These are phyloP conservation scores for Eristalis tenax DNA, from an alignment of 2,888 invertebrate genomes.

Conservation along the genomic window DNA sequence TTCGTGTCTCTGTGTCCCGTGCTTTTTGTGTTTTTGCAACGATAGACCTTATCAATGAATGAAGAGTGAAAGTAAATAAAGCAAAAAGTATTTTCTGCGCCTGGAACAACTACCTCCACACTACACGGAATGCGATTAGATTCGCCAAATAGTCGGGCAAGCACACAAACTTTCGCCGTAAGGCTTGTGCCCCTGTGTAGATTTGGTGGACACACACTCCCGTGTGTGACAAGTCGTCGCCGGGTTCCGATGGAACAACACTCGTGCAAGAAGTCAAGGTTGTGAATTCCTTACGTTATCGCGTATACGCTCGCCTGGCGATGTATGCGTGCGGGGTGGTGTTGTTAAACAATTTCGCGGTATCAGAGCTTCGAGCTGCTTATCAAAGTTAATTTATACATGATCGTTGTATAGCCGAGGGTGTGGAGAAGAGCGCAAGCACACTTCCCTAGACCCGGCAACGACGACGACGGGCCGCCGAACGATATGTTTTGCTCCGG, in stretches of 20 bases:
- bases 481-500: neutral
- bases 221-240: neutral
- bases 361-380: constrained; percentile 23
- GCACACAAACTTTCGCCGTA: neutral
- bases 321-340: constrained; percentile 17
- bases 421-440: neutral
- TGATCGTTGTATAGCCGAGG: neutral
- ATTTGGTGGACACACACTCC: neutral
- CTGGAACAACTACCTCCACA: neutral
- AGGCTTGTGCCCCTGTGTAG: neutral
- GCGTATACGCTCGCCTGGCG: neutral
- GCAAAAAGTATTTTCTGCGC: neutral
- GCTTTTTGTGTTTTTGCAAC: constrained; percentile 26
- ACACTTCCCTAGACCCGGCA: neutral
- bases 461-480: neutral
- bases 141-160: neutral
- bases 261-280: constrained; percentile 58
- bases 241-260: neutral
- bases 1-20: neutral
- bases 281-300: constrained; percentile 52
- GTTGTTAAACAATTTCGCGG: neutral
- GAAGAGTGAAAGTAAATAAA: constrained; percentile 46
- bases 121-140: neutral
- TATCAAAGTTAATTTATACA: constrained; percentile 52
- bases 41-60: constrained; percentile 42